phyloP scores from a whole-genome alignment of 2,113 vertebrate genomes.

The Muntiacus reevesi region DNA sequence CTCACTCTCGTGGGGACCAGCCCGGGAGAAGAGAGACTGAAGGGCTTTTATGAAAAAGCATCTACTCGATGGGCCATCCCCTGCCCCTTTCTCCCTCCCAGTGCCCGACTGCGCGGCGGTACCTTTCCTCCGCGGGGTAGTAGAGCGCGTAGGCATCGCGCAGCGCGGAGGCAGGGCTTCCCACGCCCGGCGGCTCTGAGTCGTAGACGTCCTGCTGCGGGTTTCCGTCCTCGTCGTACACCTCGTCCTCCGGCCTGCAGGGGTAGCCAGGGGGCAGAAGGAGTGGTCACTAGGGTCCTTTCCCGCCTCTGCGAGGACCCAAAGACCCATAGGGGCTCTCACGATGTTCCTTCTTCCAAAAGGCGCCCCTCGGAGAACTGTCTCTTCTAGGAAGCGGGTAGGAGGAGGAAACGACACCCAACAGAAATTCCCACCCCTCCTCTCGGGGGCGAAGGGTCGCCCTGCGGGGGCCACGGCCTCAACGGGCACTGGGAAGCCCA shows the following conservation, averaged over 20 bases:
- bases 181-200: constrained; percentile 84
- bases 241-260: constrained; percentile 89
- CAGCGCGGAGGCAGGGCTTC: constrained; percentile 84
- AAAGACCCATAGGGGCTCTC: neutral
- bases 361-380: neutral
- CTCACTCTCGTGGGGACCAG: neutral
- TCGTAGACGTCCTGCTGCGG: constrained; percentile 89
- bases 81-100: neutral
- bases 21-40: neutral
- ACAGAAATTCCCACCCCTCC: neutral
- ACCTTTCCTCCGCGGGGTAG: constrained; percentile 91
- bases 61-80: neutral
- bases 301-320: neutral
- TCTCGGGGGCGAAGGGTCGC: neutral
- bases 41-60: neutral
- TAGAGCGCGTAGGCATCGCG: constrained; percentile 88
- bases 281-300: constrained; percentile 34
- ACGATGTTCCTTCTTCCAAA: neutral
- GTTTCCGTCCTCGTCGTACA: constrained; percentile 91
- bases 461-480: neutral
- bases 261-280: constrained; percentile 53
- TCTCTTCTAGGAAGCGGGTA: neutral
- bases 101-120: neutral
- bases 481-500: neutral
- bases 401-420: neutral